Evolutionary conservation across 2,113 vertebrate genomes (phyloP), one percentile per base, ranked within the genome.

Genomic region (Sciurus niger): DNA sequence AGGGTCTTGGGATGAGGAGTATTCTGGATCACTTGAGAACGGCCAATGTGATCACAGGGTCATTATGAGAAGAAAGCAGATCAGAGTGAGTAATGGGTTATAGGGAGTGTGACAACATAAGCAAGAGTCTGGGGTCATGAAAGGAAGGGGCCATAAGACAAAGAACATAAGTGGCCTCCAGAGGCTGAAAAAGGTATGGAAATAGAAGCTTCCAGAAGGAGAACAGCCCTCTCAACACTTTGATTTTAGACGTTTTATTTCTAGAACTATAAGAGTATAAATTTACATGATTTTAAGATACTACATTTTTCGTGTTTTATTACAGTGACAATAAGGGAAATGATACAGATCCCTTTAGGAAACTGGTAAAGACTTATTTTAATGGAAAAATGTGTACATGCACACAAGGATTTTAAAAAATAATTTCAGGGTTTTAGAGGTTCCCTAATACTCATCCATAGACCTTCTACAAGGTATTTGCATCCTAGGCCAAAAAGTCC

Each of bases 291-390:
- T 89, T 86, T 82, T 78, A 88, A 48, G 3, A 14, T 53, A 48
- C 60, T 58, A 17, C 22, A 24, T 34, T 78, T 90, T 82, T 86
- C 22, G 58, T 28, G 80, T 84, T 63, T 86, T 92, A 12, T 74
- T 84, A 63, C 13, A 37, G 25, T 4, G 32, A 12, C 63, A 77
- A 43, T 25, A 14, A 58, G 22, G 53, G 87, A 96, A 67, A 9
- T 3, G 4, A 53, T 40, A 78, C 2, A 58, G 79, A 13, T 32
- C 18, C 17, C 32, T 84, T 68, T 79, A 48, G 88, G 65, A 93
- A 32, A 88, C 14, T 84, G 30, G 79, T n/a, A 58, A 80, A 87
- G 95, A 89, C 8, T 80, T 79, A 65, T 63, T 73, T 90, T 58
- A 78, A 60, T 7, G 84, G 40, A 85, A 93, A 97, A 91, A 78